Evolutionary conservation across 2,113 vertebrate species (phyloP).

Genomic region (Microtus pennsylvanicus): DNA sequence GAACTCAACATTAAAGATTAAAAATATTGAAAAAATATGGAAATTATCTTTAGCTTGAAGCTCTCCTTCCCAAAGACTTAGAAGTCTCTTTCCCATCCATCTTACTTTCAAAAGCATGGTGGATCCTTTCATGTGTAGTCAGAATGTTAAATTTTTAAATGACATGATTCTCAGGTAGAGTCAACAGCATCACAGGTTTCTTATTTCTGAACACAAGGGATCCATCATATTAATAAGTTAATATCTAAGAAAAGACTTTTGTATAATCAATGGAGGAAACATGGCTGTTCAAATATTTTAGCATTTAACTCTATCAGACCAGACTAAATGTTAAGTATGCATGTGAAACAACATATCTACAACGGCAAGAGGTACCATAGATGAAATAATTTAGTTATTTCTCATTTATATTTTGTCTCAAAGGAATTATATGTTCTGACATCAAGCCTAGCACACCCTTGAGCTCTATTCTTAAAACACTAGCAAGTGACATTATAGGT

Average conservation of each 20-base stretch:
- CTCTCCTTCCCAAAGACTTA: slow-evolving; percentile 84
- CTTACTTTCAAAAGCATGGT: slow-evolving; percentile 70
- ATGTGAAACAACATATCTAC: slow-evolving; percentile 54
- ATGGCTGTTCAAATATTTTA: slow-evolving; percentile 71
- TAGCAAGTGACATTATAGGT: slow-evolving; percentile 26
- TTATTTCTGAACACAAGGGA: slow-evolving; percentile 79
- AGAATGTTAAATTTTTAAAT: slow-evolving; percentile 71
- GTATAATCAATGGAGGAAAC: slow-evolving; percentile 70
- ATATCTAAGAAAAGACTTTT: slow-evolving; percentile 13
- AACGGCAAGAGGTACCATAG: slow-evolving; percentile 28
- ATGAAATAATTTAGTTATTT: slow-evolving; percentile 40
- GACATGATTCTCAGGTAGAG: background rate
- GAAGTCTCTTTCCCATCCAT: slow-evolving; percentile 77
- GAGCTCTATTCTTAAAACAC: slow-evolving; percentile 27
- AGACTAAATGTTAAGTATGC: slow-evolving; percentile 55
- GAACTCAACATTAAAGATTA: slow-evolving; percentile 81
- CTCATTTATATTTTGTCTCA: slow-evolving; percentile 64
- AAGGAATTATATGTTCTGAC: slow-evolving; percentile 61
- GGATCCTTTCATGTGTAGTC: slow-evolving; percentile 78
- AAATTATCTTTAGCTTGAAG: slow-evolving; percentile 86
- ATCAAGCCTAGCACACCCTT: slow-evolving; percentile 40
- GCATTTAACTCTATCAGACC: background rate
- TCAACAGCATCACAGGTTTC: slow-evolving; percentile 56
- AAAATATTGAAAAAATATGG: slow-evolving; percentile 79
- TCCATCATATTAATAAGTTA: slow-evolving; percentile 74